phyloP scores from a whole-genome alignment of 2,113 vertebrate species.

The Chrysochloris asiatica region DNA sequence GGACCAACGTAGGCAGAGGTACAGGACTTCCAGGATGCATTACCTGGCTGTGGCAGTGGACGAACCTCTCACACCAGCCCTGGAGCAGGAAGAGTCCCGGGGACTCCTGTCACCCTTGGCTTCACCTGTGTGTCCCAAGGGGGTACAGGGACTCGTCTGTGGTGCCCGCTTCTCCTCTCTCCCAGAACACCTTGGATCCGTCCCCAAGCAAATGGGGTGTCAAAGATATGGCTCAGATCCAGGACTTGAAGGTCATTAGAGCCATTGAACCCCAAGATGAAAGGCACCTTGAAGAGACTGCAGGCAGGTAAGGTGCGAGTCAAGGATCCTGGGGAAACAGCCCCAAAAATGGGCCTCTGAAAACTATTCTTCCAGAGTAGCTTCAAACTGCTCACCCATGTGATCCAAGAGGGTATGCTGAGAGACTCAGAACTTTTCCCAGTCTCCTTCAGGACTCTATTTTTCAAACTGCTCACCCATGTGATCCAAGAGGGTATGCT shows the following conservation, averaged over 20 bases:
- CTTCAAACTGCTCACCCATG: slow-evolving; percentile 56
- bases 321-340: slow-evolving; percentile 69
- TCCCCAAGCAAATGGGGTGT: slow-evolving; percentile 86
- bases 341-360: background rate
- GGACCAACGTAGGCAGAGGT: slow-evolving; percentile 84
- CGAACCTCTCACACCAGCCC: slow-evolving; percentile 83
- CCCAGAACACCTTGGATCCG: slow-evolving; percentile 90
- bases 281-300: slow-evolving; percentile 31
- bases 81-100: slow-evolving; percentile 80
- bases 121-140: slow-evolving; percentile 74
- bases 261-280: background rate
- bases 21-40: slow-evolving; percentile 85
- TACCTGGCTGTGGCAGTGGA: slow-evolving; percentile 83
- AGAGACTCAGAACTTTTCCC: background rate
- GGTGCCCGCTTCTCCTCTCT: slow-evolving; percentile 92
- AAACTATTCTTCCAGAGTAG: slow-evolving; percentile 75
- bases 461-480: slow-evolving; percentile 60
- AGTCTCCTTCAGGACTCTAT: background rate
- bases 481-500: background rate
- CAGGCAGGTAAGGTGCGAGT: slow-evolving; percentile 60
- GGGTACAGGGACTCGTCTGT: slow-evolving; percentile 81
- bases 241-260: slow-evolving; percentile 90
- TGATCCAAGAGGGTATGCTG: background rate
- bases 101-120: slow-evolving; percentile 68
- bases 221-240: slow-evolving; percentile 94